phyloP scores from a whole-genome alignment of 2,888 invertebrate species.

The Uloborus plumipes region DNA sequence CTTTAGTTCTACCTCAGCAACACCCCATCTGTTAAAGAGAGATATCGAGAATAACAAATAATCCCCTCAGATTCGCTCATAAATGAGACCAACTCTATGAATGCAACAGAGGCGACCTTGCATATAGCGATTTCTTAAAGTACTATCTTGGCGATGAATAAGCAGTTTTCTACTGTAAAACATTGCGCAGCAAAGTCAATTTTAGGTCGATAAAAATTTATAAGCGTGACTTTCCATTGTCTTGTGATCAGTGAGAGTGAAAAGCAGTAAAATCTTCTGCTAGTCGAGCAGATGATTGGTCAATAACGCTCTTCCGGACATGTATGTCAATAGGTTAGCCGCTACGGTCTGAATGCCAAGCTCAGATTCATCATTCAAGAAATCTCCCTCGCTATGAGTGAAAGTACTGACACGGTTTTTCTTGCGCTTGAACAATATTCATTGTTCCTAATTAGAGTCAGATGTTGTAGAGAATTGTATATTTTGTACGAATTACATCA shows the following conservation, averaged over 20 bases:
- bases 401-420: constrained; percentile 59
- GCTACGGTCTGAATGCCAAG: constrained; percentile 59
- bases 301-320: constrained; percentile 48
- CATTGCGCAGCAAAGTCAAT: constrained; percentile 46
- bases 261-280: constrained; percentile 45
- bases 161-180: constrained; percentile 27
- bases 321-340: constrained; percentile 61
- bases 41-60: too few species aligned
- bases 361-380: constrained; percentile 51
- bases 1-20: too few species aligned
- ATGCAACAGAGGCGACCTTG: not conserved
- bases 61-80: too few species aligned
- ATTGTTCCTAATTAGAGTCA: constrained; percentile 51
- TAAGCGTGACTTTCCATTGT: constrained; percentile 62
- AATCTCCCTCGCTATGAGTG: constrained; percentile 55
- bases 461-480: constrained; percentile 29
- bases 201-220: constrained; percentile 62
- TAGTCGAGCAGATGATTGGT: constrained; percentile 30
- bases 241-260: constrained; percentile 34
- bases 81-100: too few species aligned
- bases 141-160: constrained; percentile 31
- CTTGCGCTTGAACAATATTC: constrained; percentile 42
- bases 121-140: constrained; percentile 17
- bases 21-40: too few species aligned
- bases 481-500: constrained; percentile 32